Percentiles rank a stretch among this genome's conserved stretches.
Evolutionary conservation across 2,113 vertebrate genomes (phyloP).

Genomic region (Sphyrna mokarran): DNA sequence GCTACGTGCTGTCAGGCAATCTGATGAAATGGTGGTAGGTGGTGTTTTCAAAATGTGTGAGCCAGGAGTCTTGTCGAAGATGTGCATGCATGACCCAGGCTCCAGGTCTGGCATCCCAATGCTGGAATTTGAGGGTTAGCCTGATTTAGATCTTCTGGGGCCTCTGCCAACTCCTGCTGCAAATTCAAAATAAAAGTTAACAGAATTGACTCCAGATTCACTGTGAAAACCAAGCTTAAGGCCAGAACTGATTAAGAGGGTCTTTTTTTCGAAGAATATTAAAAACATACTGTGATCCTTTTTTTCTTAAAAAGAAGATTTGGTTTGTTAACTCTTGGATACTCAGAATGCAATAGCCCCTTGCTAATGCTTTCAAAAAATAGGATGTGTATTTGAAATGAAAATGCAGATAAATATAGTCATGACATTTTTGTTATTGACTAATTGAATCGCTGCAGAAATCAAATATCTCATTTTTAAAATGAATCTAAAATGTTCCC

Average conservation of each 20-base stretch:
- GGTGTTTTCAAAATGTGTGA: background rate
- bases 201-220: conserved; percentile 19
- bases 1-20: background rate
- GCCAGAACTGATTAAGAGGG: background rate
- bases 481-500: background rate
- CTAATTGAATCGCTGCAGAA: background rate
- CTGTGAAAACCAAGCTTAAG: conserved; percentile 3
- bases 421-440: background rate
- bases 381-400: background rate
- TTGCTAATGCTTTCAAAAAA: background rate
- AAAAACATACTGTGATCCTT: background rate
- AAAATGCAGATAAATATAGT: background rate
- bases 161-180: conserved; percentile 10
- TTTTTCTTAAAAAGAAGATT: background rate
- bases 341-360: background rate
- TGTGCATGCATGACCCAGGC: background rate
- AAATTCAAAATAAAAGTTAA: background rate
- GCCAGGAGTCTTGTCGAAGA: background rate
- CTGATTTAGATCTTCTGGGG: conserved; percentile 31
- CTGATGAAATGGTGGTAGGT: conserved; percentile 1
- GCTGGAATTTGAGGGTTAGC: background rate
- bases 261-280: background rate
- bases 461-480: background rate
- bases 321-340: background rate
- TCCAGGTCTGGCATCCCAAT: background rate